Conservation (phyloP, 2,113 vertebrate genomes). For the Gadus macrocephalus region DNA sequence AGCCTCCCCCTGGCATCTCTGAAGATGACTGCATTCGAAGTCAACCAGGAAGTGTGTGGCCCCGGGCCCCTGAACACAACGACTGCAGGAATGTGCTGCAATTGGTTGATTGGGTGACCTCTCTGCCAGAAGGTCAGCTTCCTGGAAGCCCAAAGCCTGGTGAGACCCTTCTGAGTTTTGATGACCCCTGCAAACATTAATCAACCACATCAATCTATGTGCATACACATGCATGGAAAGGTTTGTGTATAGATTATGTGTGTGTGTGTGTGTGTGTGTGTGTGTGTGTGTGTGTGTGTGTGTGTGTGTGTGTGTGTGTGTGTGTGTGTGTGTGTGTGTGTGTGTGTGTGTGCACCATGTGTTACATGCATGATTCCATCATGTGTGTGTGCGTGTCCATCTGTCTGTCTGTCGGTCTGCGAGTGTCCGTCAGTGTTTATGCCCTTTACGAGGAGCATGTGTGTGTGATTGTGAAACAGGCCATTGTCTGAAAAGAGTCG, state of each 20-base stretch:
- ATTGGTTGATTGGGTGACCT: conserved; percentile 21
- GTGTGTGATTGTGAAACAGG: too few species aligned
- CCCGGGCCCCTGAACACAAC: not conserved
- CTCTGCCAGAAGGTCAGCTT: conserved; percentile 32
- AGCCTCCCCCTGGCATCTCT: conserved; percentile 3
- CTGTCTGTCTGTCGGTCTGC: too few species aligned
- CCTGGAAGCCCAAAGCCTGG: conserved; percentile 24
- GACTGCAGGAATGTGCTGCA: conserved; percentile 32
- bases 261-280: not conserved
- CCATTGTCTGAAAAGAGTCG: too few species aligned
- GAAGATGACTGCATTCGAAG: not conserved
- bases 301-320: not conserved
- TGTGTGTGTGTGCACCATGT: not conserved
- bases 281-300: not conserved
- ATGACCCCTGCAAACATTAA: conserved; percentile 40
- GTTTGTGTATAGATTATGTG: not conserved
- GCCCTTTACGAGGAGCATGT: too few species aligned
- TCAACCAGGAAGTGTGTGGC: conserved; percentile 6
- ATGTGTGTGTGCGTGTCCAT: too few species aligned
- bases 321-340: too few species aligned
- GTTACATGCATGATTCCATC: not conserved
- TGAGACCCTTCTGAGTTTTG: conserved; percentile 18
- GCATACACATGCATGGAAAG: too few species aligned
- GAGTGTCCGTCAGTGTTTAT: too few species aligned
- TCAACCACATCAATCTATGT: conserved; percentile 26